Percentiles rank a stretch among this genome's conserved stretches.
These are phyloP conservation scores for Philereme vetulata DNA, from an alignment of 2,888 invertebrate genomes.

Conservation along the genomic window DNA sequence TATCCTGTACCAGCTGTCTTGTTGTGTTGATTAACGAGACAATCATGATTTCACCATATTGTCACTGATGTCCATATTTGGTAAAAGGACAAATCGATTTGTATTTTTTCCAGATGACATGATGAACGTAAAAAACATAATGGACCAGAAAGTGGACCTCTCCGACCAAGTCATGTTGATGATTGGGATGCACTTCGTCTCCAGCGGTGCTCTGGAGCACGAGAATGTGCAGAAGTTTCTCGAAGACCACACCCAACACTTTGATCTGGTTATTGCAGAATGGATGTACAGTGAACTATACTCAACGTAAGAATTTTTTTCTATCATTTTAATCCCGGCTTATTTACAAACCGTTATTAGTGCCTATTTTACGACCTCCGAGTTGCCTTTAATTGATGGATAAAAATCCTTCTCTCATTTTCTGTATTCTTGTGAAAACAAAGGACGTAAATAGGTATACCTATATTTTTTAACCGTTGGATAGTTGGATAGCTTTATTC, in stretches of 20 bases:
- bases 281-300: constrained; percentile 54
- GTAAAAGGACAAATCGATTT: too few species aligned
- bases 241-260: constrained; percentile 46
- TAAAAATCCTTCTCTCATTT: too few species aligned
- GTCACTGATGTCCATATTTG: too few species aligned
- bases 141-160: constrained; percentile 30
- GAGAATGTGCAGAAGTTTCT: constrained; percentile 45
- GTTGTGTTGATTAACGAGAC: too few species aligned
- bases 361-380: too few species aligned
- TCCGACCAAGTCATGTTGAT: constrained; percentile 22
- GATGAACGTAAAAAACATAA: constrained; percentile 35
- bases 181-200: constrained; percentile 28
- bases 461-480: too few species aligned
- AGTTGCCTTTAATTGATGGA: too few species aligned
- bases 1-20: too few species aligned
- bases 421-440: too few species aligned
- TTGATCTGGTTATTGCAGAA: constrained; percentile 55
- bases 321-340: constrained; percentile 25
- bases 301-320: constrained; percentile 42
- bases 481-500: too few species aligned
- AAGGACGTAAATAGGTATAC: too few species aligned
- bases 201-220: constrained; percentile 35
- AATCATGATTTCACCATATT: too few species aligned
- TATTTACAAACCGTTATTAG: constrained; percentile 1
- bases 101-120: constrained; percentile 27